Percentiles rank a stretch among this genome's conserved stretches.
phyloP scores from a whole-genome alignment of 2,113 vertebrate genomes.

The Microcebus jonahi region DNA sequence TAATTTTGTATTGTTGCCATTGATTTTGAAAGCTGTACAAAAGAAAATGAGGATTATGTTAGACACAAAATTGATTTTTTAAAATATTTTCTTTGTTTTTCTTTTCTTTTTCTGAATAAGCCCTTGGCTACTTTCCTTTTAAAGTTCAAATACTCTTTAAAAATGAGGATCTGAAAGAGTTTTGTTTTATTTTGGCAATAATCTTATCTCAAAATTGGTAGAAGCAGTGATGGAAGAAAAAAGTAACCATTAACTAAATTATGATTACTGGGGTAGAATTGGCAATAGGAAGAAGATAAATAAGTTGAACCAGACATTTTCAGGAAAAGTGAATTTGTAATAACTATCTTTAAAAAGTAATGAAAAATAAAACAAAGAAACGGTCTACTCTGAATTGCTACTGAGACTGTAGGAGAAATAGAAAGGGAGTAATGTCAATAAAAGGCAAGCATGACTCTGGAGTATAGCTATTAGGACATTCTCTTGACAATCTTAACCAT shows the following conservation, averaged over 20 bases:
- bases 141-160: slow-evolving; percentile 1
- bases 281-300: not conserved
- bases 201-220: slow-evolving; percentile 5
- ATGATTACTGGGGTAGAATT: not conserved
- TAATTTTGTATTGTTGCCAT: not conserved
- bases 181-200: not conserved
- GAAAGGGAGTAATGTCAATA: not conserved
- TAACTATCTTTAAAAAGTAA: not conserved
- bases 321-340: not conserved
- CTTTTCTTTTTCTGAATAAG: not conserved
- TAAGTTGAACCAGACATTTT: not conserved
- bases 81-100: not conserved
- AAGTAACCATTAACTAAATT: not conserved
- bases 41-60: not conserved
- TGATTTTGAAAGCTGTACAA: slow-evolving; percentile 42
- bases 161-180: not conserved
- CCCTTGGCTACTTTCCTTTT: not conserved
- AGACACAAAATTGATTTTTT: not conserved
- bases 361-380: not conserved
- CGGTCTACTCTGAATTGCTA: not conserved
- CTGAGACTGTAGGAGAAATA: not conserved
- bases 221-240: not conserved
- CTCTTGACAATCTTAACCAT: not conserved
- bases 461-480: not conserved
- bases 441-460: not conserved